Evolutionary conservation across 23 tunicate species (phyloP).

Genomic region (Halocynthia aurantium): DNA sequence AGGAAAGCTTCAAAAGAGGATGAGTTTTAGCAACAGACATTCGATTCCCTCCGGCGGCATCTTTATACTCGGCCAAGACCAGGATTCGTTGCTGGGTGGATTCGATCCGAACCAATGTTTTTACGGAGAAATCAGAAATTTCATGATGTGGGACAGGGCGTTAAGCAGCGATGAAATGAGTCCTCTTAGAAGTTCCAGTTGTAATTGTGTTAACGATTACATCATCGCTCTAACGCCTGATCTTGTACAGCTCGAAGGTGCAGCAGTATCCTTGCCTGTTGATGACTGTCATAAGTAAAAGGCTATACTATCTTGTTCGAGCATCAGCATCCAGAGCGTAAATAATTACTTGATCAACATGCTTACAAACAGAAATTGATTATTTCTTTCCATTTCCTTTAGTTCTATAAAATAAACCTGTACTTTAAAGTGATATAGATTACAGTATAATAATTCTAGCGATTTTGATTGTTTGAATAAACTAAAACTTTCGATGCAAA

Average conservation of each 20-base stretch:
- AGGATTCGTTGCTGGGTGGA: background rate
- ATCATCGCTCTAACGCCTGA: background rate
- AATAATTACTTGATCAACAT: too few species aligned
- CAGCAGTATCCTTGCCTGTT: background rate
- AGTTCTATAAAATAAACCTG: too few species aligned
- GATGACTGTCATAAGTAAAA: too few species aligned
- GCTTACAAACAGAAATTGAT: too few species aligned
- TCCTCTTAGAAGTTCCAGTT: background rate
- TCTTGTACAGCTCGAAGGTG: background rate
- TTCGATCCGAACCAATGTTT: background rate
- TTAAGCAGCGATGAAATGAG: background rate
- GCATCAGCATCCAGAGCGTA: too few species aligned
- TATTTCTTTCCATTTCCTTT: too few species aligned
- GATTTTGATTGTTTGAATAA: too few species aligned
- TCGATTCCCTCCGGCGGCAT: background rate
- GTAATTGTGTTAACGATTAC: background rate
- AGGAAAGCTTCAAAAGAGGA: background rate
- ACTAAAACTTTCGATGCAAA: too few species aligned
- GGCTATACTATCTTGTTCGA: too few species aligned
- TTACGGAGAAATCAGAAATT: background rate
- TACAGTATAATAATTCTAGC: too few species aligned
- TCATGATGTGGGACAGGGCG: background rate
- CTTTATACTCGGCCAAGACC: conserved; percentile 3
- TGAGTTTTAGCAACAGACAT: background rate
- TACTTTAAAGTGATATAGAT: too few species aligned